Evolutionary conservation across 2,113 vertebrate genomes (phyloP).

Genomic region (Bungarus multicinctus): DNA sequence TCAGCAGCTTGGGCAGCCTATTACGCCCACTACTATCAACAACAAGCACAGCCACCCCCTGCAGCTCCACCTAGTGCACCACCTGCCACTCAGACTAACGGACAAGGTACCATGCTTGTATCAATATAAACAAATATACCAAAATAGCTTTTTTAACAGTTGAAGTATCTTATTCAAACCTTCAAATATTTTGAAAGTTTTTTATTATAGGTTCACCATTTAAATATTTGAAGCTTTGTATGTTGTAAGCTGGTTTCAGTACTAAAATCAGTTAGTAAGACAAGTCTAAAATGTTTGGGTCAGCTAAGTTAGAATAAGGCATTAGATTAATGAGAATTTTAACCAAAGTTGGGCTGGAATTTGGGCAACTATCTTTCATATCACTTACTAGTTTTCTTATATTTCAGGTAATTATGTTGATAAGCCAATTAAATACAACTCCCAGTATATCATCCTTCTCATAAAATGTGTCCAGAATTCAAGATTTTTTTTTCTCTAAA

Average conservation of each 20-base stretch:
- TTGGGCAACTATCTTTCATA: background rate
- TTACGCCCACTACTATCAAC: conserved; percentile 97
- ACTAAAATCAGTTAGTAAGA: background rate
- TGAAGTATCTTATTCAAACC: background rate
- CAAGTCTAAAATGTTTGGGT: background rate
- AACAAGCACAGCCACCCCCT: conserved; percentile 91
- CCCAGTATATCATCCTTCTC: background rate
- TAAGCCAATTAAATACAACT: background rate
- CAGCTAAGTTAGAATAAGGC: background rate
- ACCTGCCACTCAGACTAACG: conserved; percentile 87
- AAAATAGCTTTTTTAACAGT: background rate
- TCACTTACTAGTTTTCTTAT: background rate
- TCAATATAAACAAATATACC: background rate
- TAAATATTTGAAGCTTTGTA: background rate
- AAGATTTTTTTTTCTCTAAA: background rate
- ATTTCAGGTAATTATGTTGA: background rate
- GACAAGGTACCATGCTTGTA: conserved; percentile 82
- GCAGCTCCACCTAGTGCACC: conserved; percentile 88
- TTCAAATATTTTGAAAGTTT: background rate
- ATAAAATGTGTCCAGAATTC: background rate
- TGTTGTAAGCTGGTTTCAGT: background rate
- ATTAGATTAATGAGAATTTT: background rate
- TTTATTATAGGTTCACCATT: background rate
- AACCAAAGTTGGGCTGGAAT: background rate
- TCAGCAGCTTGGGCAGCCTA: conserved; percentile 98